Percentiles rank a stretch among this genome's conserved stretches.
phyloP scores from a whole-genome alignment of 2,113 vertebrate genomes.

The Origma solitaria region DNA sequence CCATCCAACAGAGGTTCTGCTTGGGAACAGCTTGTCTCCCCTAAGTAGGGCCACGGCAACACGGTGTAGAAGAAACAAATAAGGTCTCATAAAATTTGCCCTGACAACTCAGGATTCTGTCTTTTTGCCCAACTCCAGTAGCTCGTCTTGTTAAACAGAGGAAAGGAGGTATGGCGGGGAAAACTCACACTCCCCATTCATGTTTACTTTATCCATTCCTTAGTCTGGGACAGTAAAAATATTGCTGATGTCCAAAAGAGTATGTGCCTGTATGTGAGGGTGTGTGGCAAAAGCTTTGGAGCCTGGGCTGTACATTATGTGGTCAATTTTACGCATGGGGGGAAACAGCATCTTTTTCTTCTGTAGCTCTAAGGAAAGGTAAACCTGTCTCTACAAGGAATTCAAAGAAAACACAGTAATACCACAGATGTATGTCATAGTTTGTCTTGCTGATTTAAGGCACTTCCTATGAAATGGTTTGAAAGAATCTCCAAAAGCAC shows the following conservation, averaged over 20 bases:
- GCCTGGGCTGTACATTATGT: neutral
- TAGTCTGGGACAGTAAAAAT: neutral
- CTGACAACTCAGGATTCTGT: neutral
- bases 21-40: neutral
- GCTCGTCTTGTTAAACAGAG: neutral
- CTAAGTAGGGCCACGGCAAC: neutral
- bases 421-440: neutral
- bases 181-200: neutral
- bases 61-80: rapidly evolving
- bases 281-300: neutral
- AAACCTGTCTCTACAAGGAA: neutral
- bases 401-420: neutral
- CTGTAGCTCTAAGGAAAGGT: neutral
- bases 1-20: neutral
- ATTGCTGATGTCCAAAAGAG: neutral
- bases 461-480: neutral
- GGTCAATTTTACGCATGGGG: neutral
- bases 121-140: neutral
- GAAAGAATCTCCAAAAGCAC: neutral
- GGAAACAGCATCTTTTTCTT: neutral
- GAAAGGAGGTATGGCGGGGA: neutral
- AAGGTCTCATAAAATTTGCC: neutral
- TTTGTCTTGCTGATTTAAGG: neutral
- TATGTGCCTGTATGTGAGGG: rapidly evolving
- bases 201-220: neutral